Evolutionary conservation across 2,888 invertebrate species (phyloP), one percentile per base, ranked within the genome.

Genomic region (Parapristionchus giblindavisi): DNA sequence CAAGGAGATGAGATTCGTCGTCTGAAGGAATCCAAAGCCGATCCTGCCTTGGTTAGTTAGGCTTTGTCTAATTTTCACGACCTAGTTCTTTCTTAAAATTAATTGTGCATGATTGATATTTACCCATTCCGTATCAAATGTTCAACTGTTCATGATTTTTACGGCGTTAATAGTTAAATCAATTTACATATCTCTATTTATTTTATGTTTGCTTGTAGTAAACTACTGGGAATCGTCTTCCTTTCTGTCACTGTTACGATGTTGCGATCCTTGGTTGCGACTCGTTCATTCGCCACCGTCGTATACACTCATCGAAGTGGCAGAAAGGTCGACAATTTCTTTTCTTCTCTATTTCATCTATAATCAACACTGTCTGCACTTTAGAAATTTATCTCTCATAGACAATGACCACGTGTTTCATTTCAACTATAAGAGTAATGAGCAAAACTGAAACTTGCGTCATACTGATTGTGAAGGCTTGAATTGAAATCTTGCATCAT

Each of bases 301-400:
- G 83, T 80, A 8, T 87, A 81, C 75, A 78, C 83, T n/a, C 81
- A 87, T 40, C 79, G 87, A 65, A 77, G 84, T 58, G 86, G 86
- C 71, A 74, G 83, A 77, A 73, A 80, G 82, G 86, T 86, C 77
- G 56, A 75, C 58, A 68, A 52, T 51, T n/a, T 60, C 60, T 60
- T 60, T 14, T 34, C 6, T 11, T 8, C 8, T 29, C 24, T 29
- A 27, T 32, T 32, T 29, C 32, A 11, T 32, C 56, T 27, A 27
- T 27, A 17, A 56, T 24, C 24, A 11, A n/a, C n/a, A n/a, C n/a
- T n/a, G n/a, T n/a, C n/a, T n/a, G n/a, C n/a, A 11, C 17, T 56
- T 56, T 56, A 48, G 11, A 17, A 48, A 48, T 48, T 48, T 48
- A 14, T 14, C 21, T 48, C 48, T 14, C 48, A 48, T 48, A n/a